Conservation (phyloP, 2,797 vertebrate genomes). For the Parotocinclus haroldoi region DNA sequence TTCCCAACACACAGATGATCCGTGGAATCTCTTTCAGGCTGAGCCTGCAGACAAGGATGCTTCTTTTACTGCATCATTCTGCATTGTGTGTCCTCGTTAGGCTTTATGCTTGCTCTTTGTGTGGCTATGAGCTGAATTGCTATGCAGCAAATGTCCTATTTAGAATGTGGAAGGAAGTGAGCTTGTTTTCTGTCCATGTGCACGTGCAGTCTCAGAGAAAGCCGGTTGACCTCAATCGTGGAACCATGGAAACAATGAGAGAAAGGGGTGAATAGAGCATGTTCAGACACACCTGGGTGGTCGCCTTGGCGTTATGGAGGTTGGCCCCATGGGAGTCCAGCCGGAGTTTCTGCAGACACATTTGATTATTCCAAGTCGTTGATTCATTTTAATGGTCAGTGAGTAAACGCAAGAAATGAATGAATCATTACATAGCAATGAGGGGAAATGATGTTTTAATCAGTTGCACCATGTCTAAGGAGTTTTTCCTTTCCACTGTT, state of each 20-base stretch:
- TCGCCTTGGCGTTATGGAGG: slow-evolving; percentile 7
- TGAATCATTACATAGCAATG: background rate
- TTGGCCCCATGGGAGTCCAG: slow-evolving; percentile 2
- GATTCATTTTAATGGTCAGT: background rate
- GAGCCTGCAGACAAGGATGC: background rate
- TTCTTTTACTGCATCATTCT: slow-evolving; percentile 34
- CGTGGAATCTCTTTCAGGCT: slow-evolving; percentile 3
- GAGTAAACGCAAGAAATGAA: slow-evolving; percentile 3
- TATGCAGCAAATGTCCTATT: slow-evolving; percentile 49
- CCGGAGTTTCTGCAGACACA: slow-evolving; percentile 8
- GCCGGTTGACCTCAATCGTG: slow-evolving; percentile 61
- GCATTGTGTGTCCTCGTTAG: slow-evolving; percentile 18
- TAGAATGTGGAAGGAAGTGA: slow-evolving; percentile 48
- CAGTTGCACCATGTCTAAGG: too few species aligned
- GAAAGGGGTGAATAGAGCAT: slow-evolving; percentile 21
- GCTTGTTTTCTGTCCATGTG: slow-evolving; percentile 59
- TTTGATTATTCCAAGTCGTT: slow-evolving; percentile 19
- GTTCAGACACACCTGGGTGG: slow-evolving; percentile 32
- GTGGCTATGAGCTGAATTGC: slow-evolving; percentile 31
- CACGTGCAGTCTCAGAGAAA: slow-evolving; percentile 56
- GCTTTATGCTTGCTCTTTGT: slow-evolving; percentile 13
- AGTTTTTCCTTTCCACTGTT: too few species aligned
- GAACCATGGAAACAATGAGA: slow-evolving; percentile 61
- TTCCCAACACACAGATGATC: background rate
- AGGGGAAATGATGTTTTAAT: too few species aligned